These are phyloP conservation scores for Irena cyanogastra DNA, from an alignment of 2,113 vertebrate genomes.

Conservation along the genomic window DNA sequence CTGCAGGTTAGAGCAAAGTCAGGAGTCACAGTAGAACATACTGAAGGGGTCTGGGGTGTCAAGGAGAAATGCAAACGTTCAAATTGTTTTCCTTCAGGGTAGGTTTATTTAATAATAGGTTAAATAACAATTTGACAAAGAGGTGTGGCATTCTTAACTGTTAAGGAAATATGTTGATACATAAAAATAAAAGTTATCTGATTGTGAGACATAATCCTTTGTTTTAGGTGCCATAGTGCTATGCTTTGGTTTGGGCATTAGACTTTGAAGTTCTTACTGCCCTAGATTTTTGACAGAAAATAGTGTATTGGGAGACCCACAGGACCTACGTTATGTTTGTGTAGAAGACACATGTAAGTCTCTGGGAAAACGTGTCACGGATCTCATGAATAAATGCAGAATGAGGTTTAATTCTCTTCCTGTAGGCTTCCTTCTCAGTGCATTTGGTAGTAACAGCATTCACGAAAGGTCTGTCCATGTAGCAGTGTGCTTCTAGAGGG, in stretches of 20 bases:
- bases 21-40: rapidly evolving
- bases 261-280: not conserved
- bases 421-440: not conserved
- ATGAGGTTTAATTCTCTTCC: not conserved
- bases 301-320: not conserved
- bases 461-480: not conserved
- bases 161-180: not conserved
- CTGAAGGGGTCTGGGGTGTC: rapidly evolving
- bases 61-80: not conserved
- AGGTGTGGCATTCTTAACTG: not conserved
- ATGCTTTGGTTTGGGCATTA: not conserved
- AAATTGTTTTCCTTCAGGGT: not conserved
- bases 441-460: rapidly evolving
- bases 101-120: not conserved
- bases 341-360: not conserved
- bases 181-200: not conserved
- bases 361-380: not conserved
- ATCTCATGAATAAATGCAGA: not conserved
- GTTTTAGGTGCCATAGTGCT: not conserved
- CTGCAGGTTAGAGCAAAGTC: not conserved
- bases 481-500: not conserved
- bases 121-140: not conserved
- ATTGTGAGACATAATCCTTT: not conserved
- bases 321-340: not conserved
- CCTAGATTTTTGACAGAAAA: not conserved